Conservation (phyloP, 2,888 invertebrate species). For the Empis stercorea region DNA sequence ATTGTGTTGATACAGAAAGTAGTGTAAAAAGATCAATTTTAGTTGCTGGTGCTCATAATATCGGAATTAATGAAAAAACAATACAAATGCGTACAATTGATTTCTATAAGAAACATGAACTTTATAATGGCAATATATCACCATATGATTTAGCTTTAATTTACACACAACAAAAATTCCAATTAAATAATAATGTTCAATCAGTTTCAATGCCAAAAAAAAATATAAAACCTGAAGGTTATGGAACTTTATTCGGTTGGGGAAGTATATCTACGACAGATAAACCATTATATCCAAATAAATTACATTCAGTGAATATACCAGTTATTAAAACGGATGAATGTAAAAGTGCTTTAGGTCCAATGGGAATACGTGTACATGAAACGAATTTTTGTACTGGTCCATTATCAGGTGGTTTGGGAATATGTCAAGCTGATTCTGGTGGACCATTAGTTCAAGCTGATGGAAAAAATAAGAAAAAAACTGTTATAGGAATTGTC, state of each 20-base stretch:
- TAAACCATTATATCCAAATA: conserved; percentile 26
- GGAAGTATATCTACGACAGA: conserved; percentile 31
- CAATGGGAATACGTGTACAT: conserved; percentile 17
- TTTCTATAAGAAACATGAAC: conserved; percentile 26
- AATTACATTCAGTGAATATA: conserved; percentile 26
- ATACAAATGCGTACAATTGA: conserved; percentile 28
- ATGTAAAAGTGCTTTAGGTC: conserved; percentile 27
- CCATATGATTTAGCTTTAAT: conserved; percentile 33
- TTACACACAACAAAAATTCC: conserved; percentile 25
- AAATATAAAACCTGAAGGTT: conserved; percentile 22
- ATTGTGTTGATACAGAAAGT: conserved; percentile 25
- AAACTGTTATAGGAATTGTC: conserved; percentile 36
- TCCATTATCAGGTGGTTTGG: conserved; percentile 29
- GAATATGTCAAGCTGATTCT: conserved; percentile 32
- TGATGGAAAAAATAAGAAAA: conserved; percentile 12
- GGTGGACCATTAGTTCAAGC: conserved; percentile 32
- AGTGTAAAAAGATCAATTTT: conserved; percentile 25
- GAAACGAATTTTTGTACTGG: conserved; percentile 33
- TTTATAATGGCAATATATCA: conserved; percentile 29
- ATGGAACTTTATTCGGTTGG: conserved; percentile 35
- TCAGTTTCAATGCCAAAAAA: conserved; percentile 25
- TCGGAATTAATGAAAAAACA: conserved; percentile 16
- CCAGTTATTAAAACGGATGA: conserved; percentile 26
- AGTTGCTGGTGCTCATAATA: conserved; percentile 30
- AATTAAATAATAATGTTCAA: conserved; percentile 25